A percentile compares a stretch with the other conserved stretches of the same genome.
Conservation (phyloP, 2,888 invertebrate species). For the Hyposoter dolosus region DNA sequence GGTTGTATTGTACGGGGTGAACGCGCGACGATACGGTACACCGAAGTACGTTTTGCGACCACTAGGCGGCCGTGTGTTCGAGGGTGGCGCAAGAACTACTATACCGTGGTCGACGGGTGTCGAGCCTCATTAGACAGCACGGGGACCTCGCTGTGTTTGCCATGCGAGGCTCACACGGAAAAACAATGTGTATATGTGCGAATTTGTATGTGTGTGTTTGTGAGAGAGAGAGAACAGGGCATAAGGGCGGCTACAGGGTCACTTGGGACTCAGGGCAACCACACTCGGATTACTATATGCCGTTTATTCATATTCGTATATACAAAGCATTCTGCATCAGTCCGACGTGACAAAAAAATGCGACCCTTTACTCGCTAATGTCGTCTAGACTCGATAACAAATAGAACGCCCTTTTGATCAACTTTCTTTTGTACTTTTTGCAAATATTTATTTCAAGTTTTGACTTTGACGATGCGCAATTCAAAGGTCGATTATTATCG, state of each 20-base stretch:
- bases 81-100: conserved; percentile 51
- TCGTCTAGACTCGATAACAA: not conserved
- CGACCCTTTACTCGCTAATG: not conserved
- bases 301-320: conserved; percentile 8
- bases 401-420: not conserved
- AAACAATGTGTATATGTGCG: conserved; percentile 15
- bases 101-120: conserved; percentile 73
- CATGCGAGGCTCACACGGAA: conserved; percentile 35
- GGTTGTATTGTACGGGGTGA: conserved; percentile 4
- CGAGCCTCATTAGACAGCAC: conserved; percentile 81
- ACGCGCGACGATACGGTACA: conserved; percentile 49
- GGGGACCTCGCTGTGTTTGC: conserved; percentile 68
- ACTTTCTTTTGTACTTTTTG: not conserved
- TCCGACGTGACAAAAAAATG: not conserved
- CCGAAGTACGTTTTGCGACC: conserved; percentile 65
- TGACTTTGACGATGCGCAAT: not conserved
- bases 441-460: not conserved
- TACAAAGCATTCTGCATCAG: not conserved
- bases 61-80: conserved; percentile 54
- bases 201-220: not conserved
- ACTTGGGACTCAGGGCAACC: conserved; percentile 50
- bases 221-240: conserved; percentile 13
- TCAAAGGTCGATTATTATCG: not conserved
- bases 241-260: conserved; percentile 68
- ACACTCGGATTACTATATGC: conserved; percentile 18